phyloP scores from a whole-genome alignment of 2,888 invertebrate species.

The Anarsia innoxiella region DNA sequence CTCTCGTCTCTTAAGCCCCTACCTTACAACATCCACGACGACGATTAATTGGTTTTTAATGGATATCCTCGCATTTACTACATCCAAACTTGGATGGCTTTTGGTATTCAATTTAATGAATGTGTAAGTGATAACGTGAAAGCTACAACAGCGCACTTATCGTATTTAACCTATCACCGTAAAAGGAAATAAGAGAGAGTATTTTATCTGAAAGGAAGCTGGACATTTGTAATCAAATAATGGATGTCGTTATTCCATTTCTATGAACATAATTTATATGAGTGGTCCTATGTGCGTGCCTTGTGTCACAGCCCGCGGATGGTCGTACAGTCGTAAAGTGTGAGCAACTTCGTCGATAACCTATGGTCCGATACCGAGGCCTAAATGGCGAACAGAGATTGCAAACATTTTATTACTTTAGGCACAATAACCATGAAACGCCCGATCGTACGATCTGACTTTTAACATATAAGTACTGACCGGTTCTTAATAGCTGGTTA shows the following conservation, averaged over 20 bases:
- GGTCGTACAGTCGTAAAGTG: slow-evolving; percentile 27
- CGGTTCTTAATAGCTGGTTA: no score
- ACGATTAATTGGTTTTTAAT: no score
- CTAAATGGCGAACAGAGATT: slow-evolving; percentile 33
- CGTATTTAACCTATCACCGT: background rate
- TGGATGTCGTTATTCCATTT: slow-evolving; percentile 16
- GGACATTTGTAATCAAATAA: slow-evolving; percentile 18
- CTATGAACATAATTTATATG: slow-evolving; percentile 16
- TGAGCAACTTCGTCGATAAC: slow-evolving; percentile 42
- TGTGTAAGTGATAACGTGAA: slow-evolving; percentile 1
- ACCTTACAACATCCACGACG: no score
- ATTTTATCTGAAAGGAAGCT: slow-evolving; percentile 18
- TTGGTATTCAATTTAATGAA: background rate
- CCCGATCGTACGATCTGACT: slow-evolving; percentile 16
- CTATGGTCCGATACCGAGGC: slow-evolving; percentile 35
- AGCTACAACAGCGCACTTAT: background rate
- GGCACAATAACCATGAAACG: slow-evolving; percentile 12
- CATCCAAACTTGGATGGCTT: background rate
- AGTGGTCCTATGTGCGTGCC: slow-evolving; percentile 20
- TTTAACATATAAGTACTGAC: no score
- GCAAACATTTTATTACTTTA: slow-evolving; percentile 22
- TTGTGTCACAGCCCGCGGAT: slow-evolving; percentile 25
- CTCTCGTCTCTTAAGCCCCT: no score
- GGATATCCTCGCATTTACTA: no score
- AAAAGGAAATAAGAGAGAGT: slow-evolving; percentile 7